Evolutionary conservation across 2,888 invertebrate species (phyloP).

Genomic region (Blastobasis lacticolella): DNA sequence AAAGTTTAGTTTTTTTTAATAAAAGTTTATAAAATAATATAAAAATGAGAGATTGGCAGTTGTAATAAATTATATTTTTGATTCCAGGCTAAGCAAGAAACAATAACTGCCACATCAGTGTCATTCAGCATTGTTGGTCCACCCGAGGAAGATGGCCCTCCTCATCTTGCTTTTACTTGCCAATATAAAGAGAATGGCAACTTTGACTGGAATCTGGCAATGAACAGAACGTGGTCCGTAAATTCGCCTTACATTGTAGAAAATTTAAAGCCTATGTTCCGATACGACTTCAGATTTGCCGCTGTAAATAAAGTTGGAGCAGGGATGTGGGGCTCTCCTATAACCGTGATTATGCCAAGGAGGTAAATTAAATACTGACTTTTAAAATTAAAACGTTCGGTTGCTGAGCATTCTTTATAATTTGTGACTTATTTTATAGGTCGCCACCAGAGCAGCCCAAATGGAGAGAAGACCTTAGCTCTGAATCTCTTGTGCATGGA

Average conservation of each 20-base stretch:
- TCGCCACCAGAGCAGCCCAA: slow-evolving; percentile 81
- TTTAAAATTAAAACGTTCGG: neutral
- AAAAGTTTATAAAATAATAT: neutral
- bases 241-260: slow-evolving; percentile 88
- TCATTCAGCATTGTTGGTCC: slow-evolving; percentile 86
- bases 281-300: slow-evolving; percentile 88
- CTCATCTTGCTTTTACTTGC: slow-evolving; percentile 81
- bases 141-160: slow-evolving; percentile 82
- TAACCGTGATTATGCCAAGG: slow-evolving; percentile 81
- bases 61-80: slow-evolving; percentile 4
- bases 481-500: slow-evolving; percentile 61
- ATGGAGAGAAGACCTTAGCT: slow-evolving; percentile 59
- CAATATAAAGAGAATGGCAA: slow-evolving; percentile 82
- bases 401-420: too few relatives aligned
- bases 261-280: slow-evolving; percentile 82
- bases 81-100: slow-evolving; percentile 77
- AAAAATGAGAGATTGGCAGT: neutral
- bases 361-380: slow-evolving; percentile 38
- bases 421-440: slow-evolving; percentile 29
- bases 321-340: slow-evolving; percentile 81
- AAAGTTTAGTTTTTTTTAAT: neutral
- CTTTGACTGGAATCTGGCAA: slow-evolving; percentile 79
- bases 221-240: slow-evolving; percentile 85
- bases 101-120: slow-evolving; percentile 88
- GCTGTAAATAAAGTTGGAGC: slow-evolving; percentile 89